A percentile compares a stretch with the other conserved stretches of the same genome.
These are phyloP conservation scores for Rhadina sibilatrix DNA, from an alignment of 2,113 vertebrate genomes.

Conservation along the genomic window DNA sequence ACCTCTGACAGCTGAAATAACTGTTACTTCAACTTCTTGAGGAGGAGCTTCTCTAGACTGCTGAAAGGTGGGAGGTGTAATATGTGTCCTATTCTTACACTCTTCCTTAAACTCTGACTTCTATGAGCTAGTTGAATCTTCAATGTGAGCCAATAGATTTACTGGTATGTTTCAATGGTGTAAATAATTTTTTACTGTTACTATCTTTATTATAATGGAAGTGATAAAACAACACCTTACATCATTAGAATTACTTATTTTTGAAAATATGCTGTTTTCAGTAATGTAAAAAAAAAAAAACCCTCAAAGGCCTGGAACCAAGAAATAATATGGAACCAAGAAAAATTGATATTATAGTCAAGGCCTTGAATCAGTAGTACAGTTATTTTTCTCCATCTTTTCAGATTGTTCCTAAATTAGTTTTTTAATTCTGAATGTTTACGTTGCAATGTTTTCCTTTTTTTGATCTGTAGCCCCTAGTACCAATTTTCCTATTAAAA, in stretches of 20 bases:
- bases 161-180: not conserved
- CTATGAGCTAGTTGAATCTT: not conserved
- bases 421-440: not conserved
- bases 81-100: not conserved
- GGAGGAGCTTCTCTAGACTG: not conserved
- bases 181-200: not conserved
- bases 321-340: not conserved
- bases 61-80: not conserved
- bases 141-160: not conserved
- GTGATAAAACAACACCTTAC: not conserved
- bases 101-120: not conserved
- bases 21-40: not conserved
- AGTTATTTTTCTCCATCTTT: not conserved
- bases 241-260: not conserved
- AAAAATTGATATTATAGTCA: not conserved
- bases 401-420: not conserved
- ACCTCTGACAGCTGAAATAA: not conserved
- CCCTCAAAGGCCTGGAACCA: not conserved
- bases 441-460: not conserved
- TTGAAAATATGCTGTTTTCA: not conserved
- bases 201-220: not conserved
- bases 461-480: not conserved
- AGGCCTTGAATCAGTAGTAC: not conserved
- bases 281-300: not conserved
- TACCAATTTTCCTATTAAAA: not conserved